Percentiles rank a stretch among this genome's conserved stretches.
Evolutionary conservation across 2,113 vertebrate species (phyloP).

Genomic region (Apteryx mantelli): DNA sequence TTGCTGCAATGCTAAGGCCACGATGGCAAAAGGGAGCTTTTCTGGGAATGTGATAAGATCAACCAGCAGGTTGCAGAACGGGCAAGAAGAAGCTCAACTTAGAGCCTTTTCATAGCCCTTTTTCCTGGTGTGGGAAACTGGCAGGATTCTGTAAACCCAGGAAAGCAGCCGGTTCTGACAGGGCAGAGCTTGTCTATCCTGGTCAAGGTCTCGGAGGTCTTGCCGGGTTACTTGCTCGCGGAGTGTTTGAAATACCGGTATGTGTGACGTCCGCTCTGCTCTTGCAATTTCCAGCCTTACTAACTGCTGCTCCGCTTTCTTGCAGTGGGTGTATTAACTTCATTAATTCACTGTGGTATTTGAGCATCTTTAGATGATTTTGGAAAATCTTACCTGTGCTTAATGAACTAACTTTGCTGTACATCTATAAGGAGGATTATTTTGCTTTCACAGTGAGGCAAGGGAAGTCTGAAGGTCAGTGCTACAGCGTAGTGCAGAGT

Average conservation of each 20-base stretch:
- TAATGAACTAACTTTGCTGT: neutral
- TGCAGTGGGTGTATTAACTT: neutral
- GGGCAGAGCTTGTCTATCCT: constrained; percentile 44
- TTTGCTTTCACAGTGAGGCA: neutral
- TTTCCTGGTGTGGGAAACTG: neutral
- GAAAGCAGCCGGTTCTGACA: constrained; percentile 41
- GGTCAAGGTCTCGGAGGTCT: constrained; percentile 61
- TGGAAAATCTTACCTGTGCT: neutral
- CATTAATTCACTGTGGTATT: neutral
- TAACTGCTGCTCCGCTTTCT: neutral
- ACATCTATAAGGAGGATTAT: neutral
- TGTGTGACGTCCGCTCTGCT: constrained; percentile 17
- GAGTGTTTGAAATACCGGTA: constrained; percentile 47
- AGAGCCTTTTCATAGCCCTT: neutral
- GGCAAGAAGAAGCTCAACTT: neutral
- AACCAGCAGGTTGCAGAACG: neutral
- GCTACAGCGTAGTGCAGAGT: neutral
- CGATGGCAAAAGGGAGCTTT: neutral
- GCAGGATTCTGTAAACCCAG: neutral
- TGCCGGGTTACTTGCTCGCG: constrained; percentile 49
- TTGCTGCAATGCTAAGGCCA: neutral
- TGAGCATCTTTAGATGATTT: neutral
- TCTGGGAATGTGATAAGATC: accelerated
- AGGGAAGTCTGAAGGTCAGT: neutral
- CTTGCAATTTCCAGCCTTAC: neutral